A percentile compares a stretch with the other conserved stretches of the same genome.
phyloP scores from a whole-genome alignment of 1,140 invertebrate genomes.

The Coenobita brevimanus region DNA sequence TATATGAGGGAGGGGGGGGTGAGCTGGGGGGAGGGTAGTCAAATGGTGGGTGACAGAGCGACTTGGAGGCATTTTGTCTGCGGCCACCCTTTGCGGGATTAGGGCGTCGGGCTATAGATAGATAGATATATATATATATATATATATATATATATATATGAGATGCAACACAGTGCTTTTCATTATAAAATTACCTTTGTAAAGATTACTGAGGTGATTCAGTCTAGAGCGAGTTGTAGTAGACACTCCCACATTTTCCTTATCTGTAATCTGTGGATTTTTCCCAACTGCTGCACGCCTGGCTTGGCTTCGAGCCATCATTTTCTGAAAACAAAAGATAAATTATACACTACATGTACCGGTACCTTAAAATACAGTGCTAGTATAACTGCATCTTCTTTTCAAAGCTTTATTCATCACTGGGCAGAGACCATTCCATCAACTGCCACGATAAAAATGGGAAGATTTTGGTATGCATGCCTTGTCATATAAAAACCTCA shows the following conservation, averaged over 20 bases:
- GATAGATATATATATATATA: too few species aligned
- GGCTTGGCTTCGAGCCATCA: constrained; percentile 53
- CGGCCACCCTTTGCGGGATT: too few species aligned
- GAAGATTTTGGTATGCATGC: too few species aligned
- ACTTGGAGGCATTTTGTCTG: too few species aligned
- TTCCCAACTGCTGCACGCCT: constrained; percentile 18
- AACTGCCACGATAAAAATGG: too few species aligned
- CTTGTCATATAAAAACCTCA: too few species aligned
- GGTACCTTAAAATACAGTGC: neutral
- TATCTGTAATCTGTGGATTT: neutral
- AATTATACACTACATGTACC: neutral
- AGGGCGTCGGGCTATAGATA: too few species aligned
- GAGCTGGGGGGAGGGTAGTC: too few species aligned
- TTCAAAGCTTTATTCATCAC: neutral
- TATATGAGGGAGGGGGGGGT: too few species aligned
- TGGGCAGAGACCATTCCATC: neutral
- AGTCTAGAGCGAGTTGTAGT: constrained; percentile 26
- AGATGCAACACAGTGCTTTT: neutral
- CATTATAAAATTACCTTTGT: neutral
- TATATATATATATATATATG: too few species aligned
- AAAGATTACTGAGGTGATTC: constrained; percentile 32
- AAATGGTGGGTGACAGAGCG: too few species aligned
- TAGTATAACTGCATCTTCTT: too few species aligned
- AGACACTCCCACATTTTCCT: constrained; percentile 33
- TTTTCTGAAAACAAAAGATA: constrained; percentile 28